phyloP scores from a whole-genome alignment of 2,113 vertebrate genomes.

The Nipponia nippon region DNA sequence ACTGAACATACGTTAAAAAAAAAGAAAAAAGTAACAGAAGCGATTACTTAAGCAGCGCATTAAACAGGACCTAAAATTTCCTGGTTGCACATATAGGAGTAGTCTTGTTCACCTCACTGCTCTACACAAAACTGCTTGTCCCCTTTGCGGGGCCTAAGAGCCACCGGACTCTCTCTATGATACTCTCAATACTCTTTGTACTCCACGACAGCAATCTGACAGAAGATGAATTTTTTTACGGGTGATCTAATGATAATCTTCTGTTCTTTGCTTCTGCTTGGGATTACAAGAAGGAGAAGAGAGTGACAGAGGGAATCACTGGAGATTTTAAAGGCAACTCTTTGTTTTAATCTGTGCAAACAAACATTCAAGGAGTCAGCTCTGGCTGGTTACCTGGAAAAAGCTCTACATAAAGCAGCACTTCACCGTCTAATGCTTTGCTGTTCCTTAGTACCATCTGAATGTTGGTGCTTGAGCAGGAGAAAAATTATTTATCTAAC shows the following conservation, averaged over 20 bases:
- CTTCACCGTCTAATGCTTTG: not conserved
- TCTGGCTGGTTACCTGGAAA: not conserved
- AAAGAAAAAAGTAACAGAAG: not conserved
- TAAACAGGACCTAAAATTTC: not conserved
- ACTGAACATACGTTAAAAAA: not conserved
- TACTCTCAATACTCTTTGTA: not conserved
- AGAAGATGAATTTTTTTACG: not conserved
- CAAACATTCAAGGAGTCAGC: not conserved
- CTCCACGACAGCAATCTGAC: not conserved
- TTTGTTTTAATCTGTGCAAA: not conserved
- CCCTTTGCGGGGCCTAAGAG: not conserved
- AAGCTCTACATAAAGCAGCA: not conserved
- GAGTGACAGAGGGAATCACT: not conserved
- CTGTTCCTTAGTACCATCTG: not conserved
- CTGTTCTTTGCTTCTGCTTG: not conserved
- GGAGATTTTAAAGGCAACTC: not conserved
- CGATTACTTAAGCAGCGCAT: not conserved
- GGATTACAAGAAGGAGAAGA: not conserved
- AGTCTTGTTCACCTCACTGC: not conserved
- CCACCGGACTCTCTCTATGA: fast-evolving
- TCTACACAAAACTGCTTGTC: not conserved
- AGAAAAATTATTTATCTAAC: not conserved
- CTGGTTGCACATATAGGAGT: not conserved
- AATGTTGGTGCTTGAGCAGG: not conserved
- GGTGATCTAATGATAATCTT: not conserved